Conservation (phyloP, 2,113 vertebrate species). For the Urocitellus parryii region DNA sequence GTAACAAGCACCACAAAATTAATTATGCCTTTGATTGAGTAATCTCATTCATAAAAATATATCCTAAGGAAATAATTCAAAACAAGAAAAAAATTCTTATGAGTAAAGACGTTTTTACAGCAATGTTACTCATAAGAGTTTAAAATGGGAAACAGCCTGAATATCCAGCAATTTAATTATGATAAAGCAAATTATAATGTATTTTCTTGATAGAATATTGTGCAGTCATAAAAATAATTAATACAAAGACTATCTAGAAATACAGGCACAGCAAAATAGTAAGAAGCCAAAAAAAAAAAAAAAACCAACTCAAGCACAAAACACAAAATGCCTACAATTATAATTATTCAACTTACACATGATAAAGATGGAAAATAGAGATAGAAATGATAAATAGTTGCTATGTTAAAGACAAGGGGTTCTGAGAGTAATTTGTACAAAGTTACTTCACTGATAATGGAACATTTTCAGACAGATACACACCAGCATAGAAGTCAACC, state of each 20-base stretch:
- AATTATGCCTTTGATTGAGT: slow-evolving; percentile 58
- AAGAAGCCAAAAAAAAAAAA: slow-evolving; percentile 18
- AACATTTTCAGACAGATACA: background rate
- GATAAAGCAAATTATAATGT: slow-evolving; percentile 76
- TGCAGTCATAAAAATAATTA: slow-evolving; percentile 68
- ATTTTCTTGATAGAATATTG: slow-evolving; percentile 65
- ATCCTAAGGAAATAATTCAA: slow-evolving; percentile 77
- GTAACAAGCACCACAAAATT: slow-evolving; percentile 74
- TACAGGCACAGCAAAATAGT: slow-evolving; percentile 29
- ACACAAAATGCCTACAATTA: slow-evolving; percentile 7
- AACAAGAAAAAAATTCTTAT: slow-evolving; percentile 54
- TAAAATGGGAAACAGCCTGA: slow-evolving; percentile 67
- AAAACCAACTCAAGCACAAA: background rate
- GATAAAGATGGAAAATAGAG: slow-evolving; percentile 33
- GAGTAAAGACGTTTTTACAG: slow-evolving; percentile 58
- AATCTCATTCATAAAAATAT: slow-evolving; percentile 76
- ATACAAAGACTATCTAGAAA: slow-evolving; percentile 58
- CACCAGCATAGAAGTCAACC: background rate
- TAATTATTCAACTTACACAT: slow-evolving; percentile 8
- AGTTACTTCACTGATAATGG: background rate
- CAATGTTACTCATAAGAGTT: slow-evolving; percentile 50
- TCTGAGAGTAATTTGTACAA: slow-evolving; percentile 19
- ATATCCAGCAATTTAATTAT: slow-evolving; percentile 71
- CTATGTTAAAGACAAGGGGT: background rate
- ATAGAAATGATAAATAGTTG: slow-evolving; percentile 23